phyloP scores from a whole-genome alignment of 2,888 invertebrate genomes.

The Xylocampa areola region DNA sequence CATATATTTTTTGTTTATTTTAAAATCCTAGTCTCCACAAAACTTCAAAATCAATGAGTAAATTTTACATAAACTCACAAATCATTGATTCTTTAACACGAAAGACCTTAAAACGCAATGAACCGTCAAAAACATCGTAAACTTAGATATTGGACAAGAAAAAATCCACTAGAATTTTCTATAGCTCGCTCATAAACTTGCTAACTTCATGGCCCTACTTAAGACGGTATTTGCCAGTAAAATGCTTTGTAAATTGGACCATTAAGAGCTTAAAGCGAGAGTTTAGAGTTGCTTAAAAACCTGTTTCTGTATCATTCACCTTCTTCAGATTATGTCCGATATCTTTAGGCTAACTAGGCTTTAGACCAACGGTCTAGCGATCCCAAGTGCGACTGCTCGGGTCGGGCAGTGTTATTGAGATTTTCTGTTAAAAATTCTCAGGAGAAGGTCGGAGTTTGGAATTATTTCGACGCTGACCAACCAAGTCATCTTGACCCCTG shows the following conservation, averaged over 20 bases:
- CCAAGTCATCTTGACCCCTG: too few relatives aligned
- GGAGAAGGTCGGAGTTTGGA: too few relatives aligned
- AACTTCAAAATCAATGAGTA: neutral
- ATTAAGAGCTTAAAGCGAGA: slow-evolving; percentile 79
- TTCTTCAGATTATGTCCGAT: slow-evolving; percentile 58
- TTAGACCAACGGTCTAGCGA: too few relatives aligned
- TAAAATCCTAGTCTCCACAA: too few relatives aligned
- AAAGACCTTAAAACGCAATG: slow-evolving; percentile 23
- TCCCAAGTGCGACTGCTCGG: too few relatives aligned
- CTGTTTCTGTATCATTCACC: slow-evolving; percentile 63
- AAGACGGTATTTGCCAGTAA: slow-evolving; percentile 63
- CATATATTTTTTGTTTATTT: too few relatives aligned
- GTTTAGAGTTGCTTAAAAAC: slow-evolving; percentile 76
- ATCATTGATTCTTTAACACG: slow-evolving; percentile 17
- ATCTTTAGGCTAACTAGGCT: too few relatives aligned
- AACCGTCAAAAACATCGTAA: slow-evolving; percentile 46
- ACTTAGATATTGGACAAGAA: slow-evolving; percentile 34
- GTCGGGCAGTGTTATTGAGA: too few relatives aligned
- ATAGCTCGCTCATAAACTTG: slow-evolving; percentile 33
- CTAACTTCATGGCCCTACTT: slow-evolving; percentile 55
- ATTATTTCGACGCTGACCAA: too few relatives aligned
- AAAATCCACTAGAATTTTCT: slow-evolving; percentile 33
- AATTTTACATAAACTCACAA: slow-evolving; percentile 8
- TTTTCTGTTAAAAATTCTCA: too few relatives aligned
- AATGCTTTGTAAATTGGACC: slow-evolving; percentile 78